Conservation (phyloP, 2,888 invertebrate genomes). For the Venustoraphidia nigricollis region DNA sequence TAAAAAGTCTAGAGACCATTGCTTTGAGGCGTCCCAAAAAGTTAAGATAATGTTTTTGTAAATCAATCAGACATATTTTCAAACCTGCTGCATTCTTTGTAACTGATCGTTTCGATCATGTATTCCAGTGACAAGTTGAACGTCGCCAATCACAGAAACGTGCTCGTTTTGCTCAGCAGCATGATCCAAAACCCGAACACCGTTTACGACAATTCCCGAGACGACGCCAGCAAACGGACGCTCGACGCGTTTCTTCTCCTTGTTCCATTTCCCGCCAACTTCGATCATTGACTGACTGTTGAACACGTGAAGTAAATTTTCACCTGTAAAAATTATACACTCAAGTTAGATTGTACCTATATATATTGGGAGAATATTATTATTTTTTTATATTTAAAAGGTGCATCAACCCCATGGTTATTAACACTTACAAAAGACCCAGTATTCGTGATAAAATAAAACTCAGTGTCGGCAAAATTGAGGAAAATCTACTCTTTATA, state of each 20-base stretch:
- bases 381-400: neutral
- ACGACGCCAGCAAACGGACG: conserved; percentile 77
- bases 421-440: neutral
- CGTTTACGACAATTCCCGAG: conserved; percentile 80
- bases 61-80: conserved; percentile 5
- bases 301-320: conserved; percentile 48
- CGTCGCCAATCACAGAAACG: conserved; percentile 67
- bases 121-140: conserved; percentile 58
- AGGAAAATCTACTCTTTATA: no score
- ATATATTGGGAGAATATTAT: neutral
- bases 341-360: neutral
- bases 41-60: no score
- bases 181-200: conserved; percentile 67
- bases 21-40: no score
- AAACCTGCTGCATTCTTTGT: conserved; percentile 78
- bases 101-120: conserved; percentile 57
- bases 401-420: neutral
- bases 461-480: no score
- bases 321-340: conserved; percentile 36
- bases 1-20: no score
- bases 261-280: conserved; percentile 70
- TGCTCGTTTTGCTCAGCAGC: conserved; percentile 71
- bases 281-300: conserved; percentile 83
- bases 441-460: no score
- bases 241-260: conserved; percentile 50